Conservation (phyloP, 1,140 invertebrate genomes). For the Agrypnia vestita region DNA sequence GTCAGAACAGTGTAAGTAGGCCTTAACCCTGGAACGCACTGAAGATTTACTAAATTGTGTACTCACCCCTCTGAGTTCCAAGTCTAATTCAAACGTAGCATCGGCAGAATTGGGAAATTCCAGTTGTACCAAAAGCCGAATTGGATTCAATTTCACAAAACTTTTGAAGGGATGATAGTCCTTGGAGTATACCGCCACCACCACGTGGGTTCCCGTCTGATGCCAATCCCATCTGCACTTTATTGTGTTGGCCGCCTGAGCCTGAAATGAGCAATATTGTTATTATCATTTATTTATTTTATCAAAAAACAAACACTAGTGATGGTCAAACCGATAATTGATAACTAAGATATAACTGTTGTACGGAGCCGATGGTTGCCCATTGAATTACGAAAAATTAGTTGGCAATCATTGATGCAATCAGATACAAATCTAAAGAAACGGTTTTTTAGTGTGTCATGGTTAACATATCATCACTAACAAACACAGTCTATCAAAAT, state of each 20-base stretch:
- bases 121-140: conserved; percentile 84
- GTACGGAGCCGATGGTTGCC: no score
- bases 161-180: conserved; percentile 87
- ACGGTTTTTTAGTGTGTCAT: no score
- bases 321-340: no score
- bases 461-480: no score
- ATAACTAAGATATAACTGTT: no score
- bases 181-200: conserved; percentile 93
- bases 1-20: no score
- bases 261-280: conserved; percentile 63
- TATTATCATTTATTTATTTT: background rate
- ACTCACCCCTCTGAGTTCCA: conserved; percentile 90
- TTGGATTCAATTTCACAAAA: conserved; percentile 87
- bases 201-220: conserved; percentile 88
- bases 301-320: background rate
- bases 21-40: no score
- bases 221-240: conserved; percentile 95
- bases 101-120: conserved; percentile 86
- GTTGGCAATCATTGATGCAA: no score
- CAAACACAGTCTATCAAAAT: no score
- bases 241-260: conserved; percentile 73
- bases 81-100: conserved; percentile 83
- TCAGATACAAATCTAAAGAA: no score
- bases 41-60: background rate
- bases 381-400: no score